A percentile compares a stretch with the other conserved stretches of the same genome.
phyloP scores from a whole-genome alignment of 1,140 invertebrate species.

The Diabrotica undecimpunctata region DNA sequence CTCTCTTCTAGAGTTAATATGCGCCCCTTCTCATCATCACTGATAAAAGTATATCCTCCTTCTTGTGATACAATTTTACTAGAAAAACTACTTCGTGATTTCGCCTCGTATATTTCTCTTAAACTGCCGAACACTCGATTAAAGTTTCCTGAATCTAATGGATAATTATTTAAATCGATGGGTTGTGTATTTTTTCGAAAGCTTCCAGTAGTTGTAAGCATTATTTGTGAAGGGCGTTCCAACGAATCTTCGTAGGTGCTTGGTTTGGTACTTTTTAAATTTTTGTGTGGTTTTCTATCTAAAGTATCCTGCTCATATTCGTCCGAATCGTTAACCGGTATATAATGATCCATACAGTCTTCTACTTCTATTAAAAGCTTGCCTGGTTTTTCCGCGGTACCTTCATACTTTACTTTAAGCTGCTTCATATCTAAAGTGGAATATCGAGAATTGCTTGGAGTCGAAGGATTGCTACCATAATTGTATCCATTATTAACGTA shows the following conservation, averaged over 20 bases:
- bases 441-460: conserved; percentile 60
- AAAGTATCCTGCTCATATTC: conserved; percentile 79
- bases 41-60: conserved; percentile 35
- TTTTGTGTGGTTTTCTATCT: conserved; percentile 71
- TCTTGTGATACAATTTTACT: conserved; percentile 37
- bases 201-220: conserved; percentile 57
- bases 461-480: conserved; percentile 57
- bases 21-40: conserved; percentile 46
- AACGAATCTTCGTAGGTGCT: conserved; percentile 54
- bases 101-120: conserved; percentile 68
- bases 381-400: conserved; percentile 61
- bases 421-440: conserved; percentile 55
- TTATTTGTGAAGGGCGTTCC: conserved; percentile 56
- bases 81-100: conserved; percentile 43
- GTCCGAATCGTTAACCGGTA: conserved; percentile 67
- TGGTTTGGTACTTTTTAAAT: conserved; percentile 20
- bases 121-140: conserved; percentile 61
- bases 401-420: conserved; percentile 54
- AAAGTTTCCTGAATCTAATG: conserved; percentile 30
- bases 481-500: conserved; percentile 75
- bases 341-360: conserved; percentile 66
- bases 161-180: conserved; percentile 13
- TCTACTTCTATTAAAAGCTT: conserved; percentile 76
- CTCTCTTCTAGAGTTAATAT: conserved; percentile 61
- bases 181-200: conserved; percentile 52